These are phyloP conservation scores for Thera britannica DNA, from an alignment of 2,888 invertebrate species.

Conservation along the genomic window DNA sequence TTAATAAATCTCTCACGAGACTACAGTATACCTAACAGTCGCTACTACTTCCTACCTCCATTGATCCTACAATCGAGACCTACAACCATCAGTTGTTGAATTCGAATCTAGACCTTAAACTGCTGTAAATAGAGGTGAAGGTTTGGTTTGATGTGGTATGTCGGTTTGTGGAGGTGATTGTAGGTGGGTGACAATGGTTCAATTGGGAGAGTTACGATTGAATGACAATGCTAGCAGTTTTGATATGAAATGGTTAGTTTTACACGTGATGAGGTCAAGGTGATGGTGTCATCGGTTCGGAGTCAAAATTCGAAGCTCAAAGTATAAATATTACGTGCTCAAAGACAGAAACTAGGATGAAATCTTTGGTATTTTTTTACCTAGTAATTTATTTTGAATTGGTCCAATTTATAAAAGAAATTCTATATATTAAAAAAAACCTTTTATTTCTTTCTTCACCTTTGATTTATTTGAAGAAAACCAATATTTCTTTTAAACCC, in stretches of 20 bases:
- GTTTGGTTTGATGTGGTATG: not conserved
- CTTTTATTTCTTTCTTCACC: too few species aligned
- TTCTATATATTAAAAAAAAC: too few species aligned
- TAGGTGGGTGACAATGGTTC: slow-evolving; percentile 48
- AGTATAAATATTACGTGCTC: too few species aligned
- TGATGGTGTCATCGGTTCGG: not conserved
- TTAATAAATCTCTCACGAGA: slow-evolving; percentile 10
- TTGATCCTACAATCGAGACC: slow-evolving; percentile 10
- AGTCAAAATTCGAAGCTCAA: too few species aligned
- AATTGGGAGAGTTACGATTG: slow-evolving; percentile 50
- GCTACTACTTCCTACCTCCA: slow-evolving; percentile 14
- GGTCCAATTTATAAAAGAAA: too few species aligned
- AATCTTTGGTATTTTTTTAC: too few species aligned
- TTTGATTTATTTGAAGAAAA: too few species aligned
- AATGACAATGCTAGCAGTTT: slow-evolving; percentile 46
- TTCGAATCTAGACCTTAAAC: not conserved
- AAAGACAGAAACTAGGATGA: too few species aligned
- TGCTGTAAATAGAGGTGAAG: not conserved
- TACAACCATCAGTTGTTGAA: not conserved
- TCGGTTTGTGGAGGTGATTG: slow-evolving; percentile 34
- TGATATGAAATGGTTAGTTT: slow-evolving; percentile 15
- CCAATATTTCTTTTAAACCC: too few species aligned
- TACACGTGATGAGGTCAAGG: slow-evolving; percentile 21
- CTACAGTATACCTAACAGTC: slow-evolving; percentile 3
- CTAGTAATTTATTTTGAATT: too few species aligned